Evolutionary conservation across 2,113 vertebrate genomes (phyloP).

Genomic region (Sula dactylatra): DNA sequence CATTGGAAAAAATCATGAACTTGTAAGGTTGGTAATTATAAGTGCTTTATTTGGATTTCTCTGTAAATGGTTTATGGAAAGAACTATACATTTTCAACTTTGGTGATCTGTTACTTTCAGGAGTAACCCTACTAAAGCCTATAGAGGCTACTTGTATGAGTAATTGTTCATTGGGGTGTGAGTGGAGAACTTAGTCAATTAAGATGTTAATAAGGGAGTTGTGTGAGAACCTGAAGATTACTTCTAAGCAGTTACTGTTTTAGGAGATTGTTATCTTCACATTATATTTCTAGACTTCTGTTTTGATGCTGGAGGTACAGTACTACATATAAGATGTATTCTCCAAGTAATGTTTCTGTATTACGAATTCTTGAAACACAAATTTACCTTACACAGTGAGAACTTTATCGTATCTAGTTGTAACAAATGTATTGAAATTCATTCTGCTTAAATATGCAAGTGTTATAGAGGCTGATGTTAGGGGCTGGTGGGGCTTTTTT

Average conservation of each 20-base stretch:
- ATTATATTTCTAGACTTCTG: background rate
- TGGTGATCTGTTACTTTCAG: background rate
- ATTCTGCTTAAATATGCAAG: background rate
- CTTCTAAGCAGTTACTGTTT: background rate
- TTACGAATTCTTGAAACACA: background rate
- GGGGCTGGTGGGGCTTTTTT: background rate
- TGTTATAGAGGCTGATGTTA: background rate
- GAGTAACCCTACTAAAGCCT: background rate
- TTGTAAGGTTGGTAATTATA: background rate
- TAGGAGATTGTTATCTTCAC: background rate
- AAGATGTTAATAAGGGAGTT: background rate
- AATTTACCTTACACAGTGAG: background rate
- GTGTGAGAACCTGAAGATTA: background rate
- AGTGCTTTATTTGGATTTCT: background rate
- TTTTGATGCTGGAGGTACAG: background rate
- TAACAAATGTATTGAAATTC: background rate
- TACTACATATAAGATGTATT: background rate
- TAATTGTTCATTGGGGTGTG: background rate
- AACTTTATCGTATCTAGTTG: background rate
- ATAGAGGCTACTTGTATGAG: background rate
- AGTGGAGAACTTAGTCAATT: background rate
- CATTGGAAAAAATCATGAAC: background rate
- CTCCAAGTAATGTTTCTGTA: background rate
- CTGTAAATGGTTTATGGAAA: background rate
- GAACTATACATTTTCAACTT: background rate